These are phyloP conservation scores for Halcyon senegalensis DNA, from an alignment of 2,113 vertebrate species.

Conservation along the genomic window DNA sequence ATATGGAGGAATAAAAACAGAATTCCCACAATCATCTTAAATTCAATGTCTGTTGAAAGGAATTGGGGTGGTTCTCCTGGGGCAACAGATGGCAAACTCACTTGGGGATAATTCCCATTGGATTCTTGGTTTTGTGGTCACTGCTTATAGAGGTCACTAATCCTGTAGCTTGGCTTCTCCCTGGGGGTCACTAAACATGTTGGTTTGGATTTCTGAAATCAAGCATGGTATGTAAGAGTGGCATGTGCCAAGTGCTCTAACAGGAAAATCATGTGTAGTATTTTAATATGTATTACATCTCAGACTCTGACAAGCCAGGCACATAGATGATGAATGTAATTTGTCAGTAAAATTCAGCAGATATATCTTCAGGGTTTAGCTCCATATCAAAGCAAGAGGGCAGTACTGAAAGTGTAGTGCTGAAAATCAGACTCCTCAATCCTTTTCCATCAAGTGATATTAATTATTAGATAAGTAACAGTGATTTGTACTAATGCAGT, in stretches of 20 bases:
- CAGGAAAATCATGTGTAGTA: neutral
- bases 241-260: constrained; percentile 1
- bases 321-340: constrained; percentile 31
- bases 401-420: constrained; percentile 10
- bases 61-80: neutral
- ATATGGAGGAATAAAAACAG: neutral
- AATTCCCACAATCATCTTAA: neutral
- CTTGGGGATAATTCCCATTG: neutral
- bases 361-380: constrained; percentile 35
- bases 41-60: neutral
- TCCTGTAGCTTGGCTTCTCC: constrained; percentile 10
- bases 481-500: constrained; percentile 55
- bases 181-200: neutral
- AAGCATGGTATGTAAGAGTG: neutral
- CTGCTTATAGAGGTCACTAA: constrained; percentile 38
- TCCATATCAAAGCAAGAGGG: neutral
- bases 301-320: constrained; percentile 34
- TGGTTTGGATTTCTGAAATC: constrained; percentile 33
- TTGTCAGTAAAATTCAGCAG: constrained; percentile 50
- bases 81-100: constrained; percentile 21
- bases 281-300: constrained; percentile 27
- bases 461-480: constrained; percentile 66
- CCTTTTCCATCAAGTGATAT: constrained; percentile 40
- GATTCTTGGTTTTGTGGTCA: constrained; percentile 8
- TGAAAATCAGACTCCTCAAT: constrained; percentile 38